Evolutionary conservation across 30 jellyfish, hydroid and myxozoan species (phyloP).

Genomic region (Cassiopea andromeda): DNA sequence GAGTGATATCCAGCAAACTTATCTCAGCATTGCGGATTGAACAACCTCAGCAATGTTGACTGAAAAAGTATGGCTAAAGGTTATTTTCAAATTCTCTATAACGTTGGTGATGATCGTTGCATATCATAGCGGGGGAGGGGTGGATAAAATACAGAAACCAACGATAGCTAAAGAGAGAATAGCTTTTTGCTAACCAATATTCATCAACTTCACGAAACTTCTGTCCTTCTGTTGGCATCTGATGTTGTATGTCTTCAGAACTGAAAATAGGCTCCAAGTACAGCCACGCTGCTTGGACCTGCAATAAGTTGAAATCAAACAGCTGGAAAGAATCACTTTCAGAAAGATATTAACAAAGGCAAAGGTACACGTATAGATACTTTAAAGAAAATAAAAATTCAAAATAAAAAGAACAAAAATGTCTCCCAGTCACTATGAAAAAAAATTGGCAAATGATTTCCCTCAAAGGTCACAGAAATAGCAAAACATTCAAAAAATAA

Average conservation of each 20-base stretch:
- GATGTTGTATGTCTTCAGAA: conserved; percentile 73
- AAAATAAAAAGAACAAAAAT: background rate
- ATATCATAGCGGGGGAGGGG: background rate
- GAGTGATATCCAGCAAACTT: background rate
- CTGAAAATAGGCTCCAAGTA: conserved; percentile 72
- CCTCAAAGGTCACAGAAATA: background rate
- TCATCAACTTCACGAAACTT: conserved; percentile 72
- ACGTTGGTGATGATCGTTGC: background rate
- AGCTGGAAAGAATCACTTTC: background rate
- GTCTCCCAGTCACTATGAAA: background rate
- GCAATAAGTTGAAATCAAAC: background rate
- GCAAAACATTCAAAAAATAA: background rate
- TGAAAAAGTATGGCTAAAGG: too few species aligned
- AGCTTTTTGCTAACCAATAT: conserved; percentile 46
- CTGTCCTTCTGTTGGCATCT: conserved; percentile 73
- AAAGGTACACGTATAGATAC: background rate
- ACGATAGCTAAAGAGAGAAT: background rate
- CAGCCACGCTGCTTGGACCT: conserved; percentile 80
- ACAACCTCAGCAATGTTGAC: too few species aligned
- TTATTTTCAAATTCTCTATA: too few species aligned
- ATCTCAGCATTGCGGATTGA: background rate
- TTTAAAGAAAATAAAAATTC: background rate
- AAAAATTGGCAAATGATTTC: background rate
- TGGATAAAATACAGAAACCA: too few species aligned
- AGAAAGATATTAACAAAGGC: background rate